phyloP scores from a whole-genome alignment of 2,888 invertebrate species.

The Scrobipalpa costella region DNA sequence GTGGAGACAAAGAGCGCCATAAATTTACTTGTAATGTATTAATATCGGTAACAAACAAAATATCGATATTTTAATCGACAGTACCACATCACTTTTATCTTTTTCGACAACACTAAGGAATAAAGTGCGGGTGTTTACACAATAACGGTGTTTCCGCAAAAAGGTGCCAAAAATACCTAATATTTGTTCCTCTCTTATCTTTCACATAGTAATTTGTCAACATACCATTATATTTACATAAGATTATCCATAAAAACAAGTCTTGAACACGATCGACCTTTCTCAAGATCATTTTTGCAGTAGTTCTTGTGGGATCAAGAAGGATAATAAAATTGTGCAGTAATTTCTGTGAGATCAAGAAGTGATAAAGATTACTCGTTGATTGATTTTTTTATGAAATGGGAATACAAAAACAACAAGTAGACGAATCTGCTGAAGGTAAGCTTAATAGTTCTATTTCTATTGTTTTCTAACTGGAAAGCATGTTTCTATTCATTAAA shows the following conservation, averaged over 20 bases:
- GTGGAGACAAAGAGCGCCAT: no score
- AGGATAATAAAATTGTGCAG: neutral
- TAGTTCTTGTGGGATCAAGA: neutral
- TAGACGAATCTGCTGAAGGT: neutral
- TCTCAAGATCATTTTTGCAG: neutral
- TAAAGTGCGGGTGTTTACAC: neutral
- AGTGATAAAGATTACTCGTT: neutral
- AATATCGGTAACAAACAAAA: no score
- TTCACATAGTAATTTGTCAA: neutral
- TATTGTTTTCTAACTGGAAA: no score
- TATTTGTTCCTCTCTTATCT: neutral
- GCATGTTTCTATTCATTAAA: no score
- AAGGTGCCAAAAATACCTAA: neutral
- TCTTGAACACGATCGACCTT: neutral
- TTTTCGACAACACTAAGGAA: no score
- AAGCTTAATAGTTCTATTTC: neutral
- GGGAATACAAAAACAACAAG: neutral
- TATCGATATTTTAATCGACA: no score
- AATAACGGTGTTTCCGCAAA: neutral
- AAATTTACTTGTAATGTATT: no score
- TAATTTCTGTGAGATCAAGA: neutral
- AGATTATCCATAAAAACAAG: constrained; percentile 1
- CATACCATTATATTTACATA: constrained; percentile 1
- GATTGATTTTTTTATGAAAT: neutral
- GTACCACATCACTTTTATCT: no score